Conservation (phyloP, 2,888 invertebrate species). For the Hyalella azteca region DNA sequence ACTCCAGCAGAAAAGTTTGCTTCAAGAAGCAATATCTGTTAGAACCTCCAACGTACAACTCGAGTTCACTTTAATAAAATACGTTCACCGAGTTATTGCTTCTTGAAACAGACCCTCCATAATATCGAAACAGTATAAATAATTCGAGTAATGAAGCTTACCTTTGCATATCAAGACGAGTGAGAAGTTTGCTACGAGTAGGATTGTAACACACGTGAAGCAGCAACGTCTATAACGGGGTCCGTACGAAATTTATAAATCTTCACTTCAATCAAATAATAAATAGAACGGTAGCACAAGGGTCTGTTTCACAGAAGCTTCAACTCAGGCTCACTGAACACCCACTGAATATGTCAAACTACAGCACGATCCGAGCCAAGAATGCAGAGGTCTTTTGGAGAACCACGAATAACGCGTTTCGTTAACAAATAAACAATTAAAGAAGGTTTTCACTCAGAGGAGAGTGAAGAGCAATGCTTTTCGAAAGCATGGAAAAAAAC, state of each 20-base stretch:
- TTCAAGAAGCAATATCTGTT: slow-evolving; percentile 33
- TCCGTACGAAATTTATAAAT: not conserved
- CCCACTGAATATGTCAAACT: too few relatives aligned
- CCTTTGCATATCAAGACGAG: not conserved
- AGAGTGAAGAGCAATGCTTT: too few relatives aligned
- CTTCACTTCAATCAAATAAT: not conserved
- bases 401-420: too few relatives aligned
- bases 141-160: not conserved
- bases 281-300: not conserved
- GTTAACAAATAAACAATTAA: too few relatives aligned
- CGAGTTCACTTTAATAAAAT: not conserved
- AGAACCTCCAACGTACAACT: not conserved
- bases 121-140: not conserved
- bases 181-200: not conserved
- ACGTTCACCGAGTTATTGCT: slow-evolving; percentile 29
- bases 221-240: not conserved
- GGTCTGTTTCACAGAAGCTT: slow-evolving; percentile 38
- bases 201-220: not conserved
- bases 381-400: too few relatives aligned
- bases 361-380: too few relatives aligned
- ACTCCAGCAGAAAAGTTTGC: slow-evolving; percentile 9
- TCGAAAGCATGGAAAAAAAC: too few relatives aligned
- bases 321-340: not conserved
- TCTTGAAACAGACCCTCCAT: slow-evolving; percentile 45
- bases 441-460: too few relatives aligned